These are phyloP conservation scores for Uloborus plumipes DNA, from an alignment of 2,888 invertebrate genomes.

Conservation along the genomic window DNA sequence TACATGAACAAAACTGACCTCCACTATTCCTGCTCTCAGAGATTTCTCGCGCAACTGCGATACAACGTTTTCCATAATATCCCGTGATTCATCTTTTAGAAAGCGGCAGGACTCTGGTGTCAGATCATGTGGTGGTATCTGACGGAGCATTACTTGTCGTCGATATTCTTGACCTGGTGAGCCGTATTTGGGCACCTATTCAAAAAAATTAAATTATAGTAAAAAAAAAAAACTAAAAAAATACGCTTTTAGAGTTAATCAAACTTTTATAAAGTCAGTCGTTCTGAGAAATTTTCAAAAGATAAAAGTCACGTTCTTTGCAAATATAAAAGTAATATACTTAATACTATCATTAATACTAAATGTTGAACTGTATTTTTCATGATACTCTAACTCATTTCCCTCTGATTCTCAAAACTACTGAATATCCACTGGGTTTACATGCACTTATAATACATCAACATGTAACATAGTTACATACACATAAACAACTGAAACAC, in stretches of 20 bases:
- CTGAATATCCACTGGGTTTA: too few relatives aligned
- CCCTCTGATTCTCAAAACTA: too few relatives aligned
- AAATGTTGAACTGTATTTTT: background rate
- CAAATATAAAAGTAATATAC: too few relatives aligned
- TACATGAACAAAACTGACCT: slow-evolving; percentile 13
- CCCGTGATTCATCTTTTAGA: background rate
- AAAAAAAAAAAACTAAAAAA: too few relatives aligned
- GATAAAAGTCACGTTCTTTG: too few relatives aligned
- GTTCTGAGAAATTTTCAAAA: too few relatives aligned
- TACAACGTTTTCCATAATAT: background rate
- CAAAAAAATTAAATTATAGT: too few relatives aligned
- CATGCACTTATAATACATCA: too few relatives aligned
- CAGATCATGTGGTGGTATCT: slow-evolving; percentile 23
- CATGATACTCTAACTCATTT: too few relatives aligned
- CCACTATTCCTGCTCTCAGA: slow-evolving; percentile 13
- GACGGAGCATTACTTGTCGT: background rate
- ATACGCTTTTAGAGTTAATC: background rate
- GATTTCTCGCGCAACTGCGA: background rate
- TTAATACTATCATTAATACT: too few relatives aligned
- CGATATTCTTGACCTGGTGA: slow-evolving; percentile 6
- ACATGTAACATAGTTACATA: too few relatives aligned
- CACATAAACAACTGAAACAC: too few relatives aligned
- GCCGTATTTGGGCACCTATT: slow-evolving; percentile 17
- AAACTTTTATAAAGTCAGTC: background rate
- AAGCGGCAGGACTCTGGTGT: slow-evolving; percentile 9